Evolutionary conservation across 2,797 vertebrate species (phyloP).

Genomic region (Enteromius fasciolatus): DNA sequence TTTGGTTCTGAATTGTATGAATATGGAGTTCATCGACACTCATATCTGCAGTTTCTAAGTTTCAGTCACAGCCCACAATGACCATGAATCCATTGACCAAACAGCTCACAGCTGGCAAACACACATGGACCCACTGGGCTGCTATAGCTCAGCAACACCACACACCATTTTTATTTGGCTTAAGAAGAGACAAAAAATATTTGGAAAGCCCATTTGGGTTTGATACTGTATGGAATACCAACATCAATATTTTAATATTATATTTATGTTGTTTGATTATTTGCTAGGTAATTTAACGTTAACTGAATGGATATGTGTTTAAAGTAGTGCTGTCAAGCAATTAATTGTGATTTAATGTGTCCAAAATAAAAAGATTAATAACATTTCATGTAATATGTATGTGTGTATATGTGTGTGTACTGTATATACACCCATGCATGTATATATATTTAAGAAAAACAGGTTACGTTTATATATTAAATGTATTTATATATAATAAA

Average conservation of each 20-base stretch:
- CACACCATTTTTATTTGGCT: constrained; percentile 5
- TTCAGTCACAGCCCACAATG: constrained; percentile 9
- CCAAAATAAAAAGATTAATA: too few relatives aligned
- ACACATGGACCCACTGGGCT: neutral
- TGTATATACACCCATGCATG: too few relatives aligned
- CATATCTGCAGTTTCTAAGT: constrained; percentile 10
- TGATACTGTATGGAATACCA: neutral
- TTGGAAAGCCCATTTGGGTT: neutral
- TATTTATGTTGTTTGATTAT: neutral
- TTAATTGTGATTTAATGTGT: too few relatives aligned
- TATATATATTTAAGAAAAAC: too few relatives aligned
- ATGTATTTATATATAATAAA: too few relatives aligned
- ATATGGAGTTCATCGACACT: constrained; percentile 31
- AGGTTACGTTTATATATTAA: too few relatives aligned
- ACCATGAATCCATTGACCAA: constrained; percentile 15
- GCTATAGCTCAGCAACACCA: constrained; percentile 16
- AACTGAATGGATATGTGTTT: neutral
- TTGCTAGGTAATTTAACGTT: neutral
- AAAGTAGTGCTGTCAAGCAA: neutral
- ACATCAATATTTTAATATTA: neutral
- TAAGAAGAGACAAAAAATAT: constrained; percentile 11
- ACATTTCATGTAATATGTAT: too few relatives aligned
- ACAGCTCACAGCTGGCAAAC: constrained; percentile 13
- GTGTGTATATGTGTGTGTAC: too few relatives aligned
- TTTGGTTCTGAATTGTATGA: constrained; percentile 22